Base-by-base conservation (phyloP, 2,888 invertebrate genomes). In the Folsomia candida region DNA sequence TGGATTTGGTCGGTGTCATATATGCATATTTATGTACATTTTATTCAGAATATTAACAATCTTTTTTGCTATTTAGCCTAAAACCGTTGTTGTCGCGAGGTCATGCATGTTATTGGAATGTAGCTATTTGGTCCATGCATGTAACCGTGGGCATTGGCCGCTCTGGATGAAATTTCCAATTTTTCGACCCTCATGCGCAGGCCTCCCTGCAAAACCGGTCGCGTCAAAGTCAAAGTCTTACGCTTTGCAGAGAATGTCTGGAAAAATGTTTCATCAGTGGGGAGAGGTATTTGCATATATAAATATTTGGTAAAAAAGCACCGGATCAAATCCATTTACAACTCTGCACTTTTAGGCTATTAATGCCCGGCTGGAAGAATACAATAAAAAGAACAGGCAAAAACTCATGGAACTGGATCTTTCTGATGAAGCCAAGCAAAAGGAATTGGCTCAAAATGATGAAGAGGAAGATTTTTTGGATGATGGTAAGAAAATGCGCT, bases 81-180 rank as follows among this genome's bases (percentile, higher is more conserved):
- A 96, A 83, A 95, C 98, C 0, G 96, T 98, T 0, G 90, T 98
- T 0, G 91, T 97, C 0, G 89, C 96, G 0, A 86, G 97, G 82
- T 98, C 99, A 2, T 90, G 94, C 0, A 87, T 98, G 67, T 85
- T 98, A 6, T 84, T 99, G 73, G 99, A 99, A 84, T 97, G 97
- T 83, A 92, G 97, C 0, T 91, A 97, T 83, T 92, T 98, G 80
- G 97, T 99, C 1, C 97, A 98, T 82, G 90, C 94, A 78, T 99
- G 99, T 83, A 99, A 98, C 83, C 93, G 94, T 82, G 97, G 97
- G 0, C 94, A 96, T 80, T 99, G 99, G 99, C 98, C 99, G 0
- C 89, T 91, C 68, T 99, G 99, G 97, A 92, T 97, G 88, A 95
- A 95, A 83, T 88, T 93, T 74, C 89, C 90, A 6, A 88, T 90